phyloP scores from a whole-genome alignment of 1,140 invertebrate species.

The Drosophila lini region DNA sequence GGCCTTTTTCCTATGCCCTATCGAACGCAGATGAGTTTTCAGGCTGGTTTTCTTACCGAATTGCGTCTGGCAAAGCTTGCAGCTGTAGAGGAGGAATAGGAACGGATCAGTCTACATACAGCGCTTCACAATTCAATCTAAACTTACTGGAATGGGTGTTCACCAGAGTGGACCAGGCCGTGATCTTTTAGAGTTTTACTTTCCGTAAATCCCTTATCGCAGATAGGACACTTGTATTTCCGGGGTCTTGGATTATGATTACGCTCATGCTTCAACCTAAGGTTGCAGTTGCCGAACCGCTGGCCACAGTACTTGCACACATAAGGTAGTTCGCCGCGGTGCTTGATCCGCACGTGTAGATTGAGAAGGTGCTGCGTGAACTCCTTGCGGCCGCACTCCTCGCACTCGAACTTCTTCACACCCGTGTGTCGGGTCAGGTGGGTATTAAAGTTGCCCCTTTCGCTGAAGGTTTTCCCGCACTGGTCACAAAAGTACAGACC shows the following conservation, averaged over 20 bases:
- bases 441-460: slow-evolving; percentile 50
- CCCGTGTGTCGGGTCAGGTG: slow-evolving; percentile 41
- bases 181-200: slow-evolving; percentile 30
- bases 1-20: slow-evolving; percentile 23
- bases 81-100: slow-evolving; percentile 19
- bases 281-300: slow-evolving; percentile 44
- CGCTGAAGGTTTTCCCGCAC: slow-evolving; percentile 50
- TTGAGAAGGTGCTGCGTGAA: slow-evolving; percentile 50
- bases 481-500: slow-evolving; percentile 40
- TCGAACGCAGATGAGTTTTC: slow-evolving; percentile 43
- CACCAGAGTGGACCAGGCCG: slow-evolving; percentile 47
- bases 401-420: slow-evolving; percentile 41
- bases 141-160: slow-evolving; percentile 52
- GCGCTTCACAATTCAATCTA: background rate
- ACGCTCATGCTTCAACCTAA: slow-evolving; percentile 42
- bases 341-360: slow-evolving; percentile 44
- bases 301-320: slow-evolving; percentile 52
- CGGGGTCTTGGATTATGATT: slow-evolving; percentile 7
- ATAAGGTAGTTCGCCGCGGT: slow-evolving; percentile 52
- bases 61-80: slow-evolving; percentile 36
- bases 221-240: slow-evolving; percentile 23
- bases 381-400: slow-evolving; percentile 50
- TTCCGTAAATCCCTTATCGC: slow-evolving; percentile 38
- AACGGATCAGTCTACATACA: too few relatives aligned
- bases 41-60: slow-evolving; percentile 45